A percentile compares a stretch with the other conserved stretches of the same genome.
phyloP scores from a whole-genome alignment of 2,888 invertebrate genomes.

The Sepiola atlantica region DNA sequence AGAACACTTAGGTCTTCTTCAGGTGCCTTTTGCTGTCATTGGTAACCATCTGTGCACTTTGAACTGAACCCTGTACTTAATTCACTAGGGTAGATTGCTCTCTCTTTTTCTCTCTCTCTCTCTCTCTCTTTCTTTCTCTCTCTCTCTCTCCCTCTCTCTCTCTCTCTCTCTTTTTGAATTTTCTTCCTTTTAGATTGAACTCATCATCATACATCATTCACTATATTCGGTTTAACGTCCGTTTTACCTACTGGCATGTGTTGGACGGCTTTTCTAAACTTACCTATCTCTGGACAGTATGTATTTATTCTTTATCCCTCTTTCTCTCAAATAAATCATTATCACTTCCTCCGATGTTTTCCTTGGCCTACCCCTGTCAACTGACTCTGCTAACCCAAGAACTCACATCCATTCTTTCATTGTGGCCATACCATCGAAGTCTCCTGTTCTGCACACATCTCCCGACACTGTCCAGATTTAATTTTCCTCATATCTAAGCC shows the following conservation, averaged over 20 bases:
- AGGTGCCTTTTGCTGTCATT: too few species aligned
- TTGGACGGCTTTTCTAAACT: background rate
- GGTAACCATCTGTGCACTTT: too few species aligned
- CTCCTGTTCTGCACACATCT: too few species aligned
- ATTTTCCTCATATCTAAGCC: too few species aligned
- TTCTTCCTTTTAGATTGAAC: background rate
- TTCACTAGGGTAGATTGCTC: background rate
- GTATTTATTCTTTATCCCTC: background rate
- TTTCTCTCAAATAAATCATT: background rate
- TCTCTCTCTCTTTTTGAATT: background rate
- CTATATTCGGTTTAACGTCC: background rate
- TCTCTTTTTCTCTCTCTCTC: background rate
- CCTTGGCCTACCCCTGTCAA: background rate
- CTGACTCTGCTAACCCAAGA: too few species aligned
- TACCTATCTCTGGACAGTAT: background rate
- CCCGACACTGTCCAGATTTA: too few species aligned
- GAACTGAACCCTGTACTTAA: too few species aligned
- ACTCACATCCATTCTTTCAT: too few species aligned
- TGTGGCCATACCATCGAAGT: too few species aligned
- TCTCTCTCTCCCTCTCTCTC: background rate
- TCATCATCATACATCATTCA: background rate
- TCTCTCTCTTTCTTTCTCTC: background rate
- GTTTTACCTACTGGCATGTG: too few species aligned
- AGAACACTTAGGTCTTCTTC: too few species aligned
- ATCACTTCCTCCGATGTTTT: background rate